These are phyloP conservation scores for Saccostrea glomerata DNA, from an alignment of 1,140 invertebrate species.

Conservation along the genomic window DNA sequence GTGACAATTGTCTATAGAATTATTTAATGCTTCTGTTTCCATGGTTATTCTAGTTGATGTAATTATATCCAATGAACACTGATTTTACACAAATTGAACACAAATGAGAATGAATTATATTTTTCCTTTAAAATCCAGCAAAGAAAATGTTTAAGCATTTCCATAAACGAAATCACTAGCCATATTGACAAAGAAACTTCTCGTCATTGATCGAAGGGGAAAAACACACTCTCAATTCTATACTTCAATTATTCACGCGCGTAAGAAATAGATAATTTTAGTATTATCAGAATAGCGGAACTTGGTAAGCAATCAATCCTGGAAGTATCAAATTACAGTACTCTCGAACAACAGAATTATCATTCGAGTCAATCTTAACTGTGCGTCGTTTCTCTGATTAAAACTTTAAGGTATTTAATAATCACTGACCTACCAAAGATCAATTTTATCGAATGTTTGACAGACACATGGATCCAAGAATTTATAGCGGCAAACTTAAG, in stretches of 20 bases:
- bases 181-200: neutral
- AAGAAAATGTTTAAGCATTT: neutral
- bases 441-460: slow-evolving; percentile 29
- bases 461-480: neutral
- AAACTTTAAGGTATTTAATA: slow-evolving; percentile 36
- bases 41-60: slow-evolving; percentile 34
- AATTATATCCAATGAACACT: neutral
- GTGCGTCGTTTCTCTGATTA: slow-evolving; percentile 26
- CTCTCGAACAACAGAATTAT: neutral
- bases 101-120: neutral
- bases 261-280: neutral
- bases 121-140: neutral
- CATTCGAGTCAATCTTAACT: neutral
- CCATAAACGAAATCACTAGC: slow-evolving; percentile 23
- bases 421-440: neutral
- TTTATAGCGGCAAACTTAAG: neutral
- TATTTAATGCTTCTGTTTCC: slow-evolving; percentile 24
- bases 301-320: neutral
- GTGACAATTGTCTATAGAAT: slow-evolving; percentile 21
- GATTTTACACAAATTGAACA: neutral
- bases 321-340: neutral
- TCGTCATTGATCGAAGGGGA: neutral
- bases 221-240: neutral
- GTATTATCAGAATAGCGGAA: neutral
- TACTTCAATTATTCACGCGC: neutral